Conservation (phyloP, 2,797 vertebrate genomes). For the Chelon labrosus region DNA sequence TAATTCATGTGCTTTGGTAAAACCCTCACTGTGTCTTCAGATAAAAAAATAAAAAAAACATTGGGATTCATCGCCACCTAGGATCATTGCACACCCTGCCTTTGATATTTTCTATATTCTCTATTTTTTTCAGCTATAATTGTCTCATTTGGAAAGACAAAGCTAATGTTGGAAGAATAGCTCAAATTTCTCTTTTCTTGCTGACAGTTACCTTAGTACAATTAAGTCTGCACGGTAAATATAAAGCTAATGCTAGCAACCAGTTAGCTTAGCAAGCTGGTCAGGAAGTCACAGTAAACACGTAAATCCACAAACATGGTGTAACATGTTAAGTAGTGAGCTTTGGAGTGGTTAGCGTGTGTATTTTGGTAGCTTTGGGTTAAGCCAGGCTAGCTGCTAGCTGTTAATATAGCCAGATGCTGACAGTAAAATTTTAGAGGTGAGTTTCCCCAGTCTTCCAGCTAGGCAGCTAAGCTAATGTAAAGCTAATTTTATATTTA, state of each 20-base stretch:
- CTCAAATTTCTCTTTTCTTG: constrained; percentile 22
- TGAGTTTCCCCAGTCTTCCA: not conserved
- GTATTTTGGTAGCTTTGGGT: not conserved
- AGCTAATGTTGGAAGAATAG: constrained; percentile 21
- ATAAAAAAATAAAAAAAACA: constrained; percentile 12
- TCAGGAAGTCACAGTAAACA: not conserved
- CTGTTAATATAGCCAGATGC: not conserved
- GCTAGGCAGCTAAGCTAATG: not conserved
- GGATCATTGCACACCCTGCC: constrained; percentile 36
- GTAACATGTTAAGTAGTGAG: not conserved
- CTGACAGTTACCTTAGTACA: not conserved
- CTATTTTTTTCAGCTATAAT: not conserved
- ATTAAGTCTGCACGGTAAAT: constrained; percentile 20
- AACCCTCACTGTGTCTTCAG: constrained; percentile 22
- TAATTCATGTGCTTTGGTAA: constrained; percentile 17
- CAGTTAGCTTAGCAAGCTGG: constrained; percentile 1
- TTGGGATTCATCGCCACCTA: constrained; percentile 35
- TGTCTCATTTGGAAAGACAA: constrained; percentile 14
- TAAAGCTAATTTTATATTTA: constrained; percentile 33
- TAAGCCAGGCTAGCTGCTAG: not conserved
- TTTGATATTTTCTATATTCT: constrained; percentile 14
- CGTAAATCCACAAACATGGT: not conserved
- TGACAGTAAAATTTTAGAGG: not conserved
- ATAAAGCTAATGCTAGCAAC: not conserved
- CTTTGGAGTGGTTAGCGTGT: not conserved